phyloP scores from a whole-genome alignment of 2,888 invertebrate species.

The Folsomia candida region DNA sequence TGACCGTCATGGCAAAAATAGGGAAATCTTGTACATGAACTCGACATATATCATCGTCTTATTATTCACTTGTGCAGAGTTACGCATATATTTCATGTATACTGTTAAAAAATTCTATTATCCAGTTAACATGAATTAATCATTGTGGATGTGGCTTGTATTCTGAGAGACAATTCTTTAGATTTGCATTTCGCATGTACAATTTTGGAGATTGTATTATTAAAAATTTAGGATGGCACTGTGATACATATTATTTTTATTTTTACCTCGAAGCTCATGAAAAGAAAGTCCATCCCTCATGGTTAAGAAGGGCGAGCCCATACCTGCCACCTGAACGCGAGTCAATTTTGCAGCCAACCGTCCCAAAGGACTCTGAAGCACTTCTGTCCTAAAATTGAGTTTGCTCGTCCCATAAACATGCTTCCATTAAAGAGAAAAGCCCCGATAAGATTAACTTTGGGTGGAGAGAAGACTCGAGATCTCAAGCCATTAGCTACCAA shows the following conservation, averaged over 20 bases:
- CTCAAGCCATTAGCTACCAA: slow-evolving; percentile 40
- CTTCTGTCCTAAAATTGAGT: slow-evolving; percentile 36
- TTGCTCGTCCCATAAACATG: slow-evolving; percentile 37
- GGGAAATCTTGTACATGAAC: too few relatives aligned
- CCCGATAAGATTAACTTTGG: slow-evolving; percentile 29
- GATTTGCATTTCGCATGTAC: too few relatives aligned
- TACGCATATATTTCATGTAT: too few relatives aligned
- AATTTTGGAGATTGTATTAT: too few relatives aligned
- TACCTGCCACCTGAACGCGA: slow-evolving; percentile 36
- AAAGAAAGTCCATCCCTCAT: slow-evolving; percentile 31
- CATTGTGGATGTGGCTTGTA: too few relatives aligned
- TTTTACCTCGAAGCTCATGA: neutral
- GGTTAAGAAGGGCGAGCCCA: slow-evolving; percentile 33
- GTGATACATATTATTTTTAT: neutral
- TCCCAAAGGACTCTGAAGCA: slow-evolving; percentile 33
- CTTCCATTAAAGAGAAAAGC: slow-evolving; percentile 43
- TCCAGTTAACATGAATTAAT: too few relatives aligned
- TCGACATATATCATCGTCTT: too few relatives aligned
- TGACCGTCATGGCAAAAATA: slow-evolving; percentile 25
- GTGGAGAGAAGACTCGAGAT: slow-evolving; percentile 30
- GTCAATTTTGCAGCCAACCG: slow-evolving; percentile 29
- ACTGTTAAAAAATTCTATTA: too few relatives aligned
- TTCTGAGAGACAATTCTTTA: too few relatives aligned
- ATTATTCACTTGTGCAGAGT: too few relatives aligned
- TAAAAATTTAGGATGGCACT: too few relatives aligned